A percentile compares a stretch with the other conserved stretches of the same genome.
Evolutionary conservation across 2,888 invertebrate genomes (phyloP).

Genomic region (Melipona bicolor): DNA sequence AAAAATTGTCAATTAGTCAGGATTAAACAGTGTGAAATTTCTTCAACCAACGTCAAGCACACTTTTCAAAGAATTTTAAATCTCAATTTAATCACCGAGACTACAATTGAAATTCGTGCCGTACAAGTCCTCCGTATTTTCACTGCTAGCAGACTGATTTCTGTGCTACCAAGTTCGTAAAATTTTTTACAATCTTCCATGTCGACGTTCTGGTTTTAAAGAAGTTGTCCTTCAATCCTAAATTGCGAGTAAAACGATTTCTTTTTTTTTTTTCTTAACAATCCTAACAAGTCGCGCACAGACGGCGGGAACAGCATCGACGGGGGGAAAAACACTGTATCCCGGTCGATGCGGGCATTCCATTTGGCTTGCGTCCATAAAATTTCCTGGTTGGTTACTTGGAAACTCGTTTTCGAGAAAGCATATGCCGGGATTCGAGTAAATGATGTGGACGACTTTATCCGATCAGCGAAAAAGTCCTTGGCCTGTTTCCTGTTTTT

Average conservation of each 20-base stretch:
- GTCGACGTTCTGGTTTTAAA: background rate
- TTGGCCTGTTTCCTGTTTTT: slow-evolving; percentile 67
- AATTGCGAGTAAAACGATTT: background rate
- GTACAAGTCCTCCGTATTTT: too few species aligned
- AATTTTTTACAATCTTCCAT: too few species aligned
- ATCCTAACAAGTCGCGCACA: background rate
- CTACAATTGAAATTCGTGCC: too few species aligned
- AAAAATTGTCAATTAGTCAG: too few species aligned
- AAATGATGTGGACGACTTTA: slow-evolving; percentile 67
- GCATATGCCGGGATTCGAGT: slow-evolving; percentile 61
- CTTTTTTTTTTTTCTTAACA: background rate
- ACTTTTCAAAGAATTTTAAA: too few species aligned
- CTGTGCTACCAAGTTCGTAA: too few species aligned
- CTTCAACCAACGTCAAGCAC: too few species aligned
- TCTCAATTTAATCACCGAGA: too few species aligned
- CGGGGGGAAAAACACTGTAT: background rate
- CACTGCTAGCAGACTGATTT: too few species aligned
- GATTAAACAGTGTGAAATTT: too few species aligned
- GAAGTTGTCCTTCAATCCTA: background rate
- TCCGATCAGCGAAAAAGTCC: slow-evolving; percentile 69
- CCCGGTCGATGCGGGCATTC: slow-evolving; percentile 26
- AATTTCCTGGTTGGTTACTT: slow-evolving; percentile 52
- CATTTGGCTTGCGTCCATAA: slow-evolving; percentile 55
- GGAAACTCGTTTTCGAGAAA: slow-evolving; percentile 49
- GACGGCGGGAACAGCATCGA: background rate